These are phyloP conservation scores for Verasper variegatus DNA, from an alignment of 2,113 vertebrate species.

Conservation along the genomic window DNA sequence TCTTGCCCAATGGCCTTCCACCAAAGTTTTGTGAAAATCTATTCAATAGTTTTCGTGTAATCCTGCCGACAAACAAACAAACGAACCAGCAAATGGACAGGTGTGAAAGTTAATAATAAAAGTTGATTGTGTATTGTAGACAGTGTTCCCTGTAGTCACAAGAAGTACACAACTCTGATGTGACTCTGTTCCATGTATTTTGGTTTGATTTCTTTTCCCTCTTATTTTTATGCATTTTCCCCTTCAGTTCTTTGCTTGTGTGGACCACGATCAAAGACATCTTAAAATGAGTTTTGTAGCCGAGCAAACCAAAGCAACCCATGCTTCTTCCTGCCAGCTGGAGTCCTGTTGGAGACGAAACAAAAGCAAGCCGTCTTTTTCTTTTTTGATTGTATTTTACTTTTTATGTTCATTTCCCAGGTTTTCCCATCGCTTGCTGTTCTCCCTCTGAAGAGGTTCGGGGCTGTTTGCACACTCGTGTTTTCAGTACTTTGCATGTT, in stretches of 20 bases:
- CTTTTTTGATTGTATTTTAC: slow-evolving; percentile 3
- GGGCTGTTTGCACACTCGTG: not conserved
- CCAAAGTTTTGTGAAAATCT: too few relatives aligned
- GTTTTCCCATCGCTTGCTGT: not conserved
- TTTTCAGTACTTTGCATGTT: slow-evolving; percentile 20
- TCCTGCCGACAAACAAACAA: too few relatives aligned
- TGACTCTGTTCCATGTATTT: not conserved
- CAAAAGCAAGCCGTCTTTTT: not conserved
- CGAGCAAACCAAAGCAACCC: slow-evolving; percentile 10
- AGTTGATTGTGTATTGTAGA: too few relatives aligned
- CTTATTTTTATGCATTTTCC: not conserved
- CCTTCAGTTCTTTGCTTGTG: not conserved
- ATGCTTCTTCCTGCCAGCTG: slow-evolving; percentile 10
- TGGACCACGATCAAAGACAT: slow-evolving; percentile 31
- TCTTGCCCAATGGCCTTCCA: too few relatives aligned
- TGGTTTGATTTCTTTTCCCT: not conserved
- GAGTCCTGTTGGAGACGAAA: slow-evolving; percentile 12
- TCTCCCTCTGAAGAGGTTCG: not conserved
- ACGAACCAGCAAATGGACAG: too few relatives aligned
- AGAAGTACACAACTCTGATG: not conserved
- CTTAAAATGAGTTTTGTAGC: slow-evolving; percentile 21
- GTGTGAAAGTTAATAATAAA: too few relatives aligned
- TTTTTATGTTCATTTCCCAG: slow-evolving; percentile 9
- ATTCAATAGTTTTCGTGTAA: too few relatives aligned
- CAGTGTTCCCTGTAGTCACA: too few relatives aligned